Base-by-base conservation (phyloP, 1,140 invertebrate species). In the Conopomorpha cramerella region DNA sequence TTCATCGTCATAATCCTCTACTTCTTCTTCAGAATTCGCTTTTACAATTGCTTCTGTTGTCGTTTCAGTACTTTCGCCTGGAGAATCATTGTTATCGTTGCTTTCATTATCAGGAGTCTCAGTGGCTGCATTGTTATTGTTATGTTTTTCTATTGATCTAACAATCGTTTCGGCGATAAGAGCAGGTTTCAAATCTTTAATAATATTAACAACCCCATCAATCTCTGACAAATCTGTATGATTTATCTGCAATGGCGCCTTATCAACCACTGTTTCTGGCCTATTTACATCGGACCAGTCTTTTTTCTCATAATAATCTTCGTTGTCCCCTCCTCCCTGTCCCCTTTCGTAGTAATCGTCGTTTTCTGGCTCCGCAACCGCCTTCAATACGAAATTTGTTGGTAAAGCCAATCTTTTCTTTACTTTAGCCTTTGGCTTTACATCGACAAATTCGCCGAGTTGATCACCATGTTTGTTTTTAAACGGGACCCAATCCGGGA, bases 401-500 rank as follows among this genome's bases (percentile, higher is more conserved):
- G 70, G 70, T 3, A 50, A 49, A 3, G 70, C 70, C 16, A 74
- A 41, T 36, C 70, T 51, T 35, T 74, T 74, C 33, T 64, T 72
- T 1, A 56, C 55, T 38, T 66, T 70, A 1, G 49, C 23, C 39
- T 63, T 67, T 1, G 43, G 23, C 8, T 55, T 49, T 23, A 51
- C 48, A n/a, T 45, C 44, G 2, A 62, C 41, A 18, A 74, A 70
- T 33, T 74, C 65, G 28, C 59, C 65, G 13, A 72, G 37, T 32
- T 70, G 50, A 6, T 59, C 65, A n/a, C 59, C 66, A 23, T 70
- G 53, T 42, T 70, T 67, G 30, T 70, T 72, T 41, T 67, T 67
- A 28, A 72, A 72, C 0, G 66, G 70, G 7, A 72, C 65, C 67
- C 65, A 74, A 43, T 74, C 62, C 8, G 70, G 70, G 38, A 51